A percentile compares a stretch with the other conserved stretches of the same genome.
phyloP scores from a whole-genome alignment of 2,888 invertebrate species.

The Heliconius cydno region DNA sequence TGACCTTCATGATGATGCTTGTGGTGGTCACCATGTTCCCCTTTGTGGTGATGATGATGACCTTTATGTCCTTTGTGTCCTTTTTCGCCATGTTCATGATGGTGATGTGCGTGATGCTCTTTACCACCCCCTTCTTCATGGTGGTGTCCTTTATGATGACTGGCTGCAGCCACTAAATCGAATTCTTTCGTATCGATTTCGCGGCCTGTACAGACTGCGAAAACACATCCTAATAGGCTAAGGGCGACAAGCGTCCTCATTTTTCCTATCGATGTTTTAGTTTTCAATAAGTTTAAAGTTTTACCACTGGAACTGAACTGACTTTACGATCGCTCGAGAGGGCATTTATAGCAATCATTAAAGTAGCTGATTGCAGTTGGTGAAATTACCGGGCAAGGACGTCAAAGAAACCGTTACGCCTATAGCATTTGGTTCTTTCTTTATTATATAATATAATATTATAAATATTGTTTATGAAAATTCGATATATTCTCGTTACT shows the following conservation, averaged over 20 bases:
- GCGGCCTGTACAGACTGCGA: slow-evolving; percentile 67
- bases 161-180: slow-evolving; percentile 81
- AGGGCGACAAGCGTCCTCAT: slow-evolving; percentile 80
- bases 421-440: slow-evolving; percentile 67
- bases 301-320: slow-evolving; percentile 73
- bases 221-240: slow-evolving; percentile 67
- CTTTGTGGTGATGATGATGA: slow-evolving; percentile 90
- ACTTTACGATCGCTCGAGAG: slow-evolving; percentile 61
- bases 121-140: slow-evolving; percentile 88
- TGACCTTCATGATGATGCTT: slow-evolving; percentile 90
- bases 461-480: slow-evolving; percentile 8
- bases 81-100: slow-evolving; percentile 87
- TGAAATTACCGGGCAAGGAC: slow-evolving; percentile 82
- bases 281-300: slow-evolving; percentile 64
- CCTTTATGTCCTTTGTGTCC: slow-evolving; percentile 91
- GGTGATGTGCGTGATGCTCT: slow-evolving; percentile 86
- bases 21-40: slow-evolving; percentile 89
- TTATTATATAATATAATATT: slow-evolving; percentile 52
- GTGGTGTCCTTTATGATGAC: slow-evolving; percentile 77
- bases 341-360: slow-evolving; percentile 76
- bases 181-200: slow-evolving; percentile 65
- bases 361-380: slow-evolving; percentile 72
- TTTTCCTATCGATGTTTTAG: slow-evolving; percentile 47
- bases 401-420: slow-evolving; percentile 70
- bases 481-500: not conserved